phyloP scores from a whole-genome alignment of 2,113 vertebrate genomes.

The Cettia cetti region DNA sequence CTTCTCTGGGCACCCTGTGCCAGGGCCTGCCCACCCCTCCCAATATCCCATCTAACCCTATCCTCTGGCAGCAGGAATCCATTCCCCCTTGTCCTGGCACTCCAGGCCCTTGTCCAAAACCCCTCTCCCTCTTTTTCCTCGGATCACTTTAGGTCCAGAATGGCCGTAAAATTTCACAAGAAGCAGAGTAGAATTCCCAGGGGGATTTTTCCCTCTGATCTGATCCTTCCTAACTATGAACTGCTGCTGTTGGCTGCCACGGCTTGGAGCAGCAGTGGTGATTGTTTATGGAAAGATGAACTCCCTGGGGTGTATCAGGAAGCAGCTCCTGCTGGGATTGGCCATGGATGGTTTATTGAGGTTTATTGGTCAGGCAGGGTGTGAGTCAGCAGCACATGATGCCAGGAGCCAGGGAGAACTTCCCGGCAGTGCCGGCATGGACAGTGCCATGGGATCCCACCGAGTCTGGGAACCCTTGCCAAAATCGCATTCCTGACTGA shows the following conservation, averaged over 20 bases:
- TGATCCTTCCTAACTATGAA: background rate
- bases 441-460: background rate
- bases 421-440: fast-evolving
- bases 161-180: fast-evolving
- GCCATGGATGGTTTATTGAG: background rate
- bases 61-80: background rate
- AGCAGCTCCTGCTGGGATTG: background rate
- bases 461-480: background rate
- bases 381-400: background rate
- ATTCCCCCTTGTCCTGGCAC: background rate
- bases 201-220: background rate
- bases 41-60: fast-evolving
- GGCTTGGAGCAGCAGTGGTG: background rate
- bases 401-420: background rate
- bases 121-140: background rate
- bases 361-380: fast-evolving
- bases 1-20: background rate
- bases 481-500: fast-evolving
- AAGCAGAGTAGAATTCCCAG: background rate
- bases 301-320: fast-evolving
- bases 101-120: background rate
- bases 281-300: fast-evolving
- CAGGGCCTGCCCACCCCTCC: background rate
- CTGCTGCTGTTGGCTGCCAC: fast-evolving
- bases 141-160: background rate